Evolutionary conservation across 2,797 vertebrate species (phyloP).

Genomic region (Antennarius maculatus): DNA sequence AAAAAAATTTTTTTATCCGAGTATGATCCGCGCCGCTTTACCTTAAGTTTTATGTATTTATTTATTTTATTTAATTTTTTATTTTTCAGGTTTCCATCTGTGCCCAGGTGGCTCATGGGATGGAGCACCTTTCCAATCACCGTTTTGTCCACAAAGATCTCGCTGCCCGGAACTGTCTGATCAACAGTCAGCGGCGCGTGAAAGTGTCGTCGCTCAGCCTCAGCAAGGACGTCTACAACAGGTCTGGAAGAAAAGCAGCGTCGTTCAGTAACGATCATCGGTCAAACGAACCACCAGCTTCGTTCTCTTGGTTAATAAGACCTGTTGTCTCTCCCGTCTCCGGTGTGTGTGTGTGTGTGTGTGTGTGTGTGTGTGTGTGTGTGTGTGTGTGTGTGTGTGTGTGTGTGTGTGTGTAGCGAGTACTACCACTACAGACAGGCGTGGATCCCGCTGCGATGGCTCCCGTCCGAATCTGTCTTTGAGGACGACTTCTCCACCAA

Average conservation of each 20-base stretch:
- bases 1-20: no score
- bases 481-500: conserved; percentile 96
- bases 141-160: conserved; percentile 97
- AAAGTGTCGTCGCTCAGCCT: conserved; percentile 94
- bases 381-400: background rate
- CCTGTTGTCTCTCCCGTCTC: background rate
- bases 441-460: conserved; percentile 96
- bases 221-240: conserved; percentile 98
- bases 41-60: background rate
- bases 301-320: conserved; percentile 4
- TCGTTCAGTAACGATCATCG: background rate
- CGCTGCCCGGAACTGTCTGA: conserved; percentile 93
- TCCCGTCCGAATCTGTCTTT: conserved; percentile 91
- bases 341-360: background rate
- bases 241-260: conserved; percentile 70
- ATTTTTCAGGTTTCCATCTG: conserved; percentile 90
- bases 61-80: background rate
- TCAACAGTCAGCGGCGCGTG: conserved; percentile 91
- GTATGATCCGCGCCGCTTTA: background rate
- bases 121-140: conserved; percentile 95
- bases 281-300: background rate
- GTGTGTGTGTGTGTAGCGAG: conserved; percentile 78
- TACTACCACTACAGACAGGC: conserved; percentile 96
- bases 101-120: conserved; percentile 93
- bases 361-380: background rate